These are phyloP conservation scores for Andrena camellia DNA, from an alignment of 2,888 invertebrate species.

Conservation along the genomic window DNA sequence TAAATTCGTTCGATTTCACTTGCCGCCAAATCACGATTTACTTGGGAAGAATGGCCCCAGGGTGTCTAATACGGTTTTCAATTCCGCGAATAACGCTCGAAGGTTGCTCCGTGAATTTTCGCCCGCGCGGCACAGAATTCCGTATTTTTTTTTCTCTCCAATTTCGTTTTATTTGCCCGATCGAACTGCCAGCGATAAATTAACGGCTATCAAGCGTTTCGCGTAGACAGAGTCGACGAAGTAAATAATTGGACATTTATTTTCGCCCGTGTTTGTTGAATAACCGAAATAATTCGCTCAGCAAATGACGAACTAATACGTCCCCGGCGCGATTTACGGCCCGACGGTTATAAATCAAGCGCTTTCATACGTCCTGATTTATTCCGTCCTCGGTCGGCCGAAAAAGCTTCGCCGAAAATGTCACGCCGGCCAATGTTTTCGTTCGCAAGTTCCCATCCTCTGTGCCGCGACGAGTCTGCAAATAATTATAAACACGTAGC, in stretches of 20 bases:
- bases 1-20: conserved; percentile 21
- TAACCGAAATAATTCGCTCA: conserved; percentile 39
- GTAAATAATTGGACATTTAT: conserved; percentile 50
- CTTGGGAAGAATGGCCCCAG: background rate
- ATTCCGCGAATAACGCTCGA: conserved; percentile 19
- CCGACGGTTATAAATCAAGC: conserved; percentile 23
- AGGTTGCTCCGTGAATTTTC: background rate
- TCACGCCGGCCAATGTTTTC: conserved; percentile 7
- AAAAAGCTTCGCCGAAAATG: conserved; percentile 11
- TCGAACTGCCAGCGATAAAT: conserved; percentile 10
- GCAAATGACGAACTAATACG: conserved; percentile 30
- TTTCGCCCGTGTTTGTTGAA: conserved; percentile 37
- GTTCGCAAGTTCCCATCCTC: conserved; percentile 10
- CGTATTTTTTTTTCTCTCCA: background rate
- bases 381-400: background rate
- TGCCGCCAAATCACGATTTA: conserved; percentile 3
- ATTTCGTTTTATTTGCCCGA: conserved; percentile 24
- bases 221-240: conserved; percentile 9
- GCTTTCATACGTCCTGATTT: conserved; percentile 5
- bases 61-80: conserved; percentile 14
- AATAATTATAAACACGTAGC: conserved; percentile 48
- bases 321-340: background rate
- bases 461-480: conserved; percentile 2
- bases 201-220: conserved; percentile 25
- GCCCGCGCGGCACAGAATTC: background rate